phyloP scores from a whole-genome alignment of 2,113 vertebrate species.

The Paramisgurnus dabryanus region DNA sequence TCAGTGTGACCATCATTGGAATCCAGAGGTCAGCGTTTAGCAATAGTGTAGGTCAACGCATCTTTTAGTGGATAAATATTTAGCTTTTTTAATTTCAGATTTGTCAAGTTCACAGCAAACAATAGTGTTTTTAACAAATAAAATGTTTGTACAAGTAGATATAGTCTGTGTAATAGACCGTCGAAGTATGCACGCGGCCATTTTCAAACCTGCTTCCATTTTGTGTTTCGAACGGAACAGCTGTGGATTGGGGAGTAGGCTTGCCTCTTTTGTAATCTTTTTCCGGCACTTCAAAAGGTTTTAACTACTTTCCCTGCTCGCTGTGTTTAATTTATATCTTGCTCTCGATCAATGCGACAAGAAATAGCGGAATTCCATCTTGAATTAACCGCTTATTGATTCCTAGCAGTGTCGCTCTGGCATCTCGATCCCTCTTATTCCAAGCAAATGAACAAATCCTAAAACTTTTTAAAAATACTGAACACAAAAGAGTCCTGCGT shows the following conservation, averaged over 20 bases:
- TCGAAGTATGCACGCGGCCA: conserved; percentile 60
- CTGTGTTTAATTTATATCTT: conserved; percentile 5
- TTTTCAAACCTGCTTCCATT: conserved; percentile 75
- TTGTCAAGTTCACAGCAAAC: neutral
- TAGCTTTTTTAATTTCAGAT: neutral
- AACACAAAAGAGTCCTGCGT: neutral
- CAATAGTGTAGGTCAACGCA: conserved; percentile 10
- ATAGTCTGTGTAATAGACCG: conserved; percentile 23
- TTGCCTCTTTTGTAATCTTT: conserved; percentile 15
- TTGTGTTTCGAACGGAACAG: conserved; percentile 64
- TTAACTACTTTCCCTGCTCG: neutral
- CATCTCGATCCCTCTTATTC: neutral
- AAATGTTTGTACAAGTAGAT: neutral
- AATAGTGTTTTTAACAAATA: neutral
- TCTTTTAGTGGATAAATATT: neutral
- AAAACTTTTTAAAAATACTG: neutral
- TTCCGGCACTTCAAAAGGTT: neutral
- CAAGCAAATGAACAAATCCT: conserved; percentile 11
- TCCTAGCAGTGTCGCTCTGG: neutral
- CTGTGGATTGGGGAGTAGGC: conserved; percentile 52
- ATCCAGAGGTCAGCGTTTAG: conserved; percentile 49
- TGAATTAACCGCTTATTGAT: neutral
- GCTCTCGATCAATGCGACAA: neutral
- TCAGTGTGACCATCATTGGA: conserved; percentile 63
- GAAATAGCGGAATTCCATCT: neutral